Evolutionary conservation across 1,140 invertebrate species (phyloP).

Genomic region (Drosophila miranda): DNA sequence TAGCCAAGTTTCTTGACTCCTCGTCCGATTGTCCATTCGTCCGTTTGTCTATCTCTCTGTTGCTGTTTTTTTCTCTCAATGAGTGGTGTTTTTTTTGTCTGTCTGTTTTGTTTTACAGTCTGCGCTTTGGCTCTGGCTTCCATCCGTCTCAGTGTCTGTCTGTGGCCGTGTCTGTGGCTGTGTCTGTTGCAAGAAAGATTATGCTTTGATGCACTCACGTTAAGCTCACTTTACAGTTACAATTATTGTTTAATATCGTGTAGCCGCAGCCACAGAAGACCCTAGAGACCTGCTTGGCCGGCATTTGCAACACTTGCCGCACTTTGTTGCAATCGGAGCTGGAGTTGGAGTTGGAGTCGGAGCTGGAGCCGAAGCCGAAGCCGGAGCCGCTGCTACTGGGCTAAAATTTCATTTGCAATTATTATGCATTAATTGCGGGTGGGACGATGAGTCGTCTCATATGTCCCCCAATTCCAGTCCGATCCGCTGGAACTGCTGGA

Average conservation of each 20-base stretch:
- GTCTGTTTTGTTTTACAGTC: conserved; percentile 57
- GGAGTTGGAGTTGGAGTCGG: not conserved
- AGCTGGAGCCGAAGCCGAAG: no score
- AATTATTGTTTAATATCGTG: conserved; percentile 81
- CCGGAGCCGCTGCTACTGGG: conserved; percentile 33
- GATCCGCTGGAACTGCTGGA: conserved; percentile 3
- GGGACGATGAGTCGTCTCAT: conserved; percentile 43
- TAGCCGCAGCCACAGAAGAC: conserved; percentile 52
- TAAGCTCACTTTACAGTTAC: conserved; percentile 81
- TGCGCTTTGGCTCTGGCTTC: conserved; percentile 50
- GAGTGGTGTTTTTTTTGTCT: conserved; percentile 44
- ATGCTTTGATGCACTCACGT: conserved; percentile 81
- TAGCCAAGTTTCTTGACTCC: conserved; percentile 74
- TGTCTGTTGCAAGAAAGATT: conserved; percentile 79
- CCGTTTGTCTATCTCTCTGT: conserved; percentile 37
- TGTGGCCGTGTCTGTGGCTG: conserved; percentile 16
- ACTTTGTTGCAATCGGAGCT: conserved; percentile 66
- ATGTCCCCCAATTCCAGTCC: conserved; percentile 38
- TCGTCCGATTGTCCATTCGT: conserved; percentile 20
- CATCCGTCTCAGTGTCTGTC: conserved; percentile 34
- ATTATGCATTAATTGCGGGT: conserved; percentile 79
- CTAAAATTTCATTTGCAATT: conserved; percentile 67
- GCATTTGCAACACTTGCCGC: conserved; percentile 72
- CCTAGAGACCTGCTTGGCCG: conserved; percentile 43
- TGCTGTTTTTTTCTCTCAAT: conserved; percentile 19